Percentiles rank a stretch among this genome's conserved stretches.
phyloP scores from a whole-genome alignment of 2,888 invertebrate genomes.

The Lepetodrilus schrolli region DNA sequence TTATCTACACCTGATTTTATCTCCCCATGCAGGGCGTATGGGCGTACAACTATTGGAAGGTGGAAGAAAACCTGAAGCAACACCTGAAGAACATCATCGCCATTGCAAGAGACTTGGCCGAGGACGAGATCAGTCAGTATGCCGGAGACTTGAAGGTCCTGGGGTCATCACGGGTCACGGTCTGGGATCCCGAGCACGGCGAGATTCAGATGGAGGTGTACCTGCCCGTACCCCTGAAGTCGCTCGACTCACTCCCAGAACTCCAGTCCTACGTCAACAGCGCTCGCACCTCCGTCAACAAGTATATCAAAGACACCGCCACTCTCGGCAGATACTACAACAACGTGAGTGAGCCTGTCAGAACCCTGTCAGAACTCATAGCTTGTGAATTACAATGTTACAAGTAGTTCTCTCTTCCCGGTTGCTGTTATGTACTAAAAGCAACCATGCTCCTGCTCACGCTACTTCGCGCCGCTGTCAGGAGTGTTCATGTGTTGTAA shows the following conservation, averaged over 20 bases:
- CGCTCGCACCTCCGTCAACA: conserved; percentile 35
- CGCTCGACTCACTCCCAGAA: conserved; percentile 53
- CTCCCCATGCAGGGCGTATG: conserved; percentile 57
- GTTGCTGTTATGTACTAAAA: too few relatives aligned
- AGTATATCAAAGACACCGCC: conserved; percentile 36
- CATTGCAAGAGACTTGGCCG: conserved; percentile 38
- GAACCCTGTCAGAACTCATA: too few relatives aligned
- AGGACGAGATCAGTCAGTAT: conserved; percentile 46
- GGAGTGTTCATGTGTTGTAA: too few relatives aligned
- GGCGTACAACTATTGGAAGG: conserved; percentile 57
- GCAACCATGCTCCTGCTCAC: too few relatives aligned
- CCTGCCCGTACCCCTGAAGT: conserved; percentile 55
- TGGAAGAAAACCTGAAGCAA: conserved; percentile 49
- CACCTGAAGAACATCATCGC: conserved; percentile 38
- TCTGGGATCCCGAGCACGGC: conserved; percentile 67
- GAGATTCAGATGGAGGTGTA: conserved; percentile 64
- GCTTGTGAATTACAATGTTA: too few relatives aligned
- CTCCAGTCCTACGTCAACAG: conserved; percentile 38
- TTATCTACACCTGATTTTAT: too few relatives aligned
- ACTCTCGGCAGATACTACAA: conserved; percentile 11
- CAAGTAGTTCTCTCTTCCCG: too few relatives aligned
- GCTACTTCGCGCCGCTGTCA: too few relatives aligned
- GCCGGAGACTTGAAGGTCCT: conserved; percentile 12
- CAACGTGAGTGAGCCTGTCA: not conserved
- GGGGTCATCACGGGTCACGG: conserved; percentile 39